Evolutionary conservation across 2,113 vertebrate genomes (phyloP).

Genomic region (Dendrocopos noguchii): DNA sequence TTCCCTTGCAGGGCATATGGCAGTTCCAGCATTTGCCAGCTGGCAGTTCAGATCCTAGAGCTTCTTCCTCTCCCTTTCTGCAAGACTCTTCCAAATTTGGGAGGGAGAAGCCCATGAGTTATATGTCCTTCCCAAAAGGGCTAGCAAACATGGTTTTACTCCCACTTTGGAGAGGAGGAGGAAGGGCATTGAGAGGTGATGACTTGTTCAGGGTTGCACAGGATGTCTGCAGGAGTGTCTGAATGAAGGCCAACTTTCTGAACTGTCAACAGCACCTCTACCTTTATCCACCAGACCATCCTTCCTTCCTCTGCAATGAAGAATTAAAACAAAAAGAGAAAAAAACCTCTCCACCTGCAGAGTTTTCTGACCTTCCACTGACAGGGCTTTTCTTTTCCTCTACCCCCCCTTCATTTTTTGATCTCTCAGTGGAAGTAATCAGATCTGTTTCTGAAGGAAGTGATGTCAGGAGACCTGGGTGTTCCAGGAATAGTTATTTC

Average conservation of each 20-base stretch:
- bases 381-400: conserved; percentile 18
- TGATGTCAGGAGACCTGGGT: conserved; percentile 56
- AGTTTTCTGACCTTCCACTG: conserved; percentile 36
- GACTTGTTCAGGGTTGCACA: conserved; percentile 31
- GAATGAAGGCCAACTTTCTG: neutral
- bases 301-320: conserved; percentile 46
- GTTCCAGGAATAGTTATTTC: conserved; percentile 62
- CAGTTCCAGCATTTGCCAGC: neutral
- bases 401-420: neutral
- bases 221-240: conserved; percentile 43
- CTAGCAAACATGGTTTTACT: neutral
- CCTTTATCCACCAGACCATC: conserved; percentile 47
- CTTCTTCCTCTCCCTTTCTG: neutral
- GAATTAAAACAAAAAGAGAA: neutral
- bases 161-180: neutral
- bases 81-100: neutral
- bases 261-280: conserved; percentile 35
- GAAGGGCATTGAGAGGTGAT: conserved; percentile 46
- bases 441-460: conserved; percentile 50
- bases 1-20: neutral
- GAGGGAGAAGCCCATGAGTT: neutral
- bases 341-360: neutral
- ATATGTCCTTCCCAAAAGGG: neutral
- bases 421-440: conserved; percentile 27
- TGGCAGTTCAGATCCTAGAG: neutral